Evolutionary conservation across 37 sponge, comb jelly and placozoan genomes (phyloP), one percentile per base, ranked within the genome.

Genomic region (Trichoplax adhaerens): DNA sequence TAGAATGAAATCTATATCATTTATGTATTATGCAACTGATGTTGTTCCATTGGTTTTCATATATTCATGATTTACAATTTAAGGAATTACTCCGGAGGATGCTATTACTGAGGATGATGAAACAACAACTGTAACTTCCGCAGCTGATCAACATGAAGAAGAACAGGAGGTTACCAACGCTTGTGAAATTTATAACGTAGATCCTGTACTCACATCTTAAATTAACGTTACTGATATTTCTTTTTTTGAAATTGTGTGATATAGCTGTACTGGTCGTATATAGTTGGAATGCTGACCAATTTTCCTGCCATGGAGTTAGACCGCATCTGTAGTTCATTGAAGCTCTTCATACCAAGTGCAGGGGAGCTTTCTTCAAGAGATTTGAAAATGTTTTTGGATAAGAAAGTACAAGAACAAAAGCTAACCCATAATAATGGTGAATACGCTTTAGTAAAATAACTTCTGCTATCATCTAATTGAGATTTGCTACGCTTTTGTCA

Each of bases 231-330:
- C 55, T 29, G 29, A 29, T 4, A 3, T 3, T 52, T 69, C 55
- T 55, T 54, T 3, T 1, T 6, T 4, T 69, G 6, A 52, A 46
- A 1, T 58, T 50, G 8, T 1, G 48, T 48, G 8, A 0, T 61
- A 49, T 73, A 88, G 89, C 67, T 77, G 57, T 75, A 62, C 57
- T 89, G 90, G 90, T 55, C 79, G 1, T 89, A 83, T 66, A 72
- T 89, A 1, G 72, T 62, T 1, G 83, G 83, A 5, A 89, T 86
- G 90, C 87, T 89, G 64, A 86, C 87, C 73, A 89, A 85, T 56
- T 61, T 89, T 51, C 83, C 83, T 4, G 56, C 60, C 46, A 62
- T 89, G 72, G 72, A 79, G 7, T 65, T 80, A 53, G 90, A 89
- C 6, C 70, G 77, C 50, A 81, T 89, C 53, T 87, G 83, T 62